Base-by-base conservation (phyloP, 1,140 invertebrate species). In the Apis dorsata region DNA sequence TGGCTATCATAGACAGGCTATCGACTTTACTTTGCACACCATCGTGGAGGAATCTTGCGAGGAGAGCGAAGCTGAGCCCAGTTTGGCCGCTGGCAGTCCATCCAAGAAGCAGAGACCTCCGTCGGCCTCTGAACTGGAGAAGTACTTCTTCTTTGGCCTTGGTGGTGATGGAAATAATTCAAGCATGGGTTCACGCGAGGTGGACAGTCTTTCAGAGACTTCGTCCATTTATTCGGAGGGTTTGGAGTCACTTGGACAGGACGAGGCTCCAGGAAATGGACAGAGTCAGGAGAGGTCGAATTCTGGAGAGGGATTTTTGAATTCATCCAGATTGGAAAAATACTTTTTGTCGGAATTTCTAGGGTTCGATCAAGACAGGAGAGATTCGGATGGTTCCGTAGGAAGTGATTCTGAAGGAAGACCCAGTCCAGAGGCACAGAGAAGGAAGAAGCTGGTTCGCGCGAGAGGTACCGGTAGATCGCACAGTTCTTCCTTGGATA, bases 41-140 rank as follows among this genome's bases (percentile, higher is more conserved):
- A 99, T 99, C 86, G 96, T 98, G 1, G 98, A 99, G 94, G 98
- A 99, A 92, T 98, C 97, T 83, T 98, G 98, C 91, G 98, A 98
- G 92, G 98, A 99, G 92, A 98, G 96, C 91, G 97, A 97, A 93
- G 96, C 96, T 68, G 97, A 97, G 90, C 95, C 94, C 63, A 95
- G 92, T 79, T 34, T 91, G 10, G 89, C 89, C 2, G 77, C 91
- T 0, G 93, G 93, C n/a, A 94, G 90, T 57, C 94, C 93, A 2
- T 91, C 88, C 53, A 94, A 95, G 88, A 95, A 95, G 85, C 94
- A 93, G 60, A 93, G 96, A 74, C 96, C 96, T 28, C 94, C 95
- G 55, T 97, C 96, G 2, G 96, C 97, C 0, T 98, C 97, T 0
- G 97, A 98, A 88, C 91, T 99, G 78, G 98, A 98, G 92, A 98